Conservation (phyloP, 1,140 invertebrate species). For the Apis cerana region DNA sequence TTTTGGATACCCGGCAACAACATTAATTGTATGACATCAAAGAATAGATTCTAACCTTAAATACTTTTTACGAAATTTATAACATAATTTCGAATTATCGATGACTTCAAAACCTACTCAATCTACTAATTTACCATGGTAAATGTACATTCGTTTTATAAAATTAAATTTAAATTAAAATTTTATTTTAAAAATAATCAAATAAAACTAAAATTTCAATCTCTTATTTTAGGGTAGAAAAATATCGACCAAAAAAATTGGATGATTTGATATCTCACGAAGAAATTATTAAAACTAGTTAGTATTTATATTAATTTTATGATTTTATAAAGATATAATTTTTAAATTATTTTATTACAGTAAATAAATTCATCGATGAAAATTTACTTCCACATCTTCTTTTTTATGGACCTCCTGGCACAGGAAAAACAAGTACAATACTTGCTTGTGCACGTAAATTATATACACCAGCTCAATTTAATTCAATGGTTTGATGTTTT, state of each 20-base stretch:
- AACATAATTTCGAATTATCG: not conserved
- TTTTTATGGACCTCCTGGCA: slow-evolving; percentile 99
- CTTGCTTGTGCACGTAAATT: slow-evolving; percentile 97
- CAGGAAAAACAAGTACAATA: slow-evolving; percentile 99
- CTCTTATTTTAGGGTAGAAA: slow-evolving; percentile 93
- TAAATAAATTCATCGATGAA: slow-evolving; percentile 95
- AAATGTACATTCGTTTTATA: slow-evolving; percentile 24
- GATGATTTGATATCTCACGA: slow-evolving; percentile 98
- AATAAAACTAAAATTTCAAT: slow-evolving; percentile 21
- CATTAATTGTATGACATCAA: not conserved
- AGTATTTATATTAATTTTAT: slow-evolving; percentile 2
- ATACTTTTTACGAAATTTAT: not conserved
- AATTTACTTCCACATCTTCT: slow-evolving; percentile 97
- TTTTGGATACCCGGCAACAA: not conserved
- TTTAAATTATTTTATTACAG: slow-evolving; percentile 83
- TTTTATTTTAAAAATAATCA: not conserved
- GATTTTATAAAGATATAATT: not conserved
- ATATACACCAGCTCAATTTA: slow-evolving; percentile 93
- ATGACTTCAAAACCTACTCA: slow-evolving; percentile 64
- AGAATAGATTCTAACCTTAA: slow-evolving; percentile 17
- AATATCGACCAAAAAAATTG: slow-evolving; percentile 95
- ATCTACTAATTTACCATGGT: slow-evolving; percentile 83
- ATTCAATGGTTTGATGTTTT: slow-evolving; percentile 88
- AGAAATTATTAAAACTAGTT: slow-evolving; percentile 98
- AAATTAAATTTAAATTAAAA: too few relatives aligned